Base-by-base conservation (phyloP, 2,113 vertebrate species). In the Antechinus stuartii region DNA sequence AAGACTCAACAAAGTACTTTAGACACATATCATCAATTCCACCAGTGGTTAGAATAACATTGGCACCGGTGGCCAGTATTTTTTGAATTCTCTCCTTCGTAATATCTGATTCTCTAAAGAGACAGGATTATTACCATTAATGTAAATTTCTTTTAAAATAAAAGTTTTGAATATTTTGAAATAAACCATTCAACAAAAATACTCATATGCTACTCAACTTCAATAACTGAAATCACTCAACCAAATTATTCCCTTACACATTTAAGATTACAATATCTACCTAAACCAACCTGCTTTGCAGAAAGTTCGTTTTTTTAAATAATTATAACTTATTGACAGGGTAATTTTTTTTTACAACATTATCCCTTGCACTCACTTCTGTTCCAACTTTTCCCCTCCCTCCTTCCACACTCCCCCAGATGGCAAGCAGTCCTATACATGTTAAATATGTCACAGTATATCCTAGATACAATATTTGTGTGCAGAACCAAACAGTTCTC, bases 11-110 rank as follows among this genome's bases (percentile, higher is more conserved):
- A 0, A 99, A 99, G 92, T 99, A 99, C 98, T 99, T 99, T 42
- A 99, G 98, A 97, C 99, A 99, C 99, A 99, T 99, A 94, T 99
- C 99, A 92, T 99, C 99, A 84, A 99, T 99, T 19, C 99, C 99
- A 24, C 99, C 99, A 4, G 99, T 99, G 95, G 99, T 99, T 92
- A 99, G 98, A 96, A 99, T 97, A 9, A 99, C 99, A 0, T 99
- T 99, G 54, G 99, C 99, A 0, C 99, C 99, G 0, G 99, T 98
- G 8, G 99, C 99, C 98, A 99, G 96, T 95, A 99, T 99, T 98
- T 99, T 99, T 98, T 99, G 99, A 96, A 99, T 99, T 96, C 99
- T 99, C 97, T 99, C 99, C 98, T 99, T 99, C 91, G 99, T 99
- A 97, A 99, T 99, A 96, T 99, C 99, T 2, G 99, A 99, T 93